A percentile compares a stretch with the other conserved stretches of the same genome.
Conservation (phyloP, 2,113 vertebrate species). For the Ceyx margarethae region DNA sequence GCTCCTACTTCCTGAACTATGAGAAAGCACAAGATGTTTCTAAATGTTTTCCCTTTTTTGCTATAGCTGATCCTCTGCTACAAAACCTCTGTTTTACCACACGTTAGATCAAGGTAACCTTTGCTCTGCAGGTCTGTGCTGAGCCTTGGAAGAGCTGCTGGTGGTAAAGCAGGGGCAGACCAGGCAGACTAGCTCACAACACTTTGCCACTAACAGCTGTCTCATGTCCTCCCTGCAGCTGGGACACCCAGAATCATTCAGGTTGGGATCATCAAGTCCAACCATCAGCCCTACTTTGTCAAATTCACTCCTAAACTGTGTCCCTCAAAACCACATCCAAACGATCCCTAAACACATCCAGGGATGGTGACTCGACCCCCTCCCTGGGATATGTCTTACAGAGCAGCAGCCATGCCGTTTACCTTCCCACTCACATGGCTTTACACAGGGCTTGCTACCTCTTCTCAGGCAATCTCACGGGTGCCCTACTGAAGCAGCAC, state of each 20-base stretch:
- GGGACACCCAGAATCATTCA: background rate
- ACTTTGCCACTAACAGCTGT: rapidly evolving
- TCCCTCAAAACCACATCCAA: too few species aligned
- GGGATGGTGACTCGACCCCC: too few species aligned
- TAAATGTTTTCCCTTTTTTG: background rate
- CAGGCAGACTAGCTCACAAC: background rate
- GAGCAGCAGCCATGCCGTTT: background rate
- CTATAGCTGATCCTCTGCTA: background rate
- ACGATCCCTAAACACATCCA: too few species aligned
- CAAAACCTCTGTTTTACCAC: background rate
- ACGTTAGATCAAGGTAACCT: background rate
- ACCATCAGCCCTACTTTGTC: too few species aligned
- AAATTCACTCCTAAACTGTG: too few species aligned
- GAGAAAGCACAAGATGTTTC: background rate
- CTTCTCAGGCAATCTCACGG: rapidly evolving
- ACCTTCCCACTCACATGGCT: rapidly evolving
- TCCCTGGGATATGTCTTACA: background rate
- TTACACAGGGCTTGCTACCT: rapidly evolving
- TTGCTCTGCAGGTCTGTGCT: rapidly evolving
- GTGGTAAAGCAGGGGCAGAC: background rate
- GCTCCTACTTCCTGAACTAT: background rate
- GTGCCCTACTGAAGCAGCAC: background rate
- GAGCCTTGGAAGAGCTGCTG: background rate
- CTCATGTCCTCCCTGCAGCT: background rate
- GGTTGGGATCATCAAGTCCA: too few species aligned